Conservation (phyloP, 2,888 invertebrate species). For the Augiades crinisus region DNA sequence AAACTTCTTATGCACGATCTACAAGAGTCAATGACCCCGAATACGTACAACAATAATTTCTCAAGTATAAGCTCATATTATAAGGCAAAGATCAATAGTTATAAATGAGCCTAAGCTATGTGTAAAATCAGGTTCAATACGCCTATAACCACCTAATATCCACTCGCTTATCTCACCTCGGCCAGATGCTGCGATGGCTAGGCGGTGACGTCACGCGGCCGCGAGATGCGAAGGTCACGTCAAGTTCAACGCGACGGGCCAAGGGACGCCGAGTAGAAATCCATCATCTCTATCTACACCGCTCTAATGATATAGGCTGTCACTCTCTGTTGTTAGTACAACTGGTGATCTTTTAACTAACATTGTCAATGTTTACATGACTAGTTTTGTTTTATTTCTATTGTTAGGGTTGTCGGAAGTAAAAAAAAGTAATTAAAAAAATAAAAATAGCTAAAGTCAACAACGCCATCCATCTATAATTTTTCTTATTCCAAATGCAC, state of each 20-base stretch:
- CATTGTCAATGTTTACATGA: not conserved
- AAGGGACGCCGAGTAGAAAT: constrained; percentile 6
- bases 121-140: no score
- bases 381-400: no score
- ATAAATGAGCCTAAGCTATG: no score
- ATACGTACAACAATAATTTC: no score
- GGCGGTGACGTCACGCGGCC: constrained; percentile 3
- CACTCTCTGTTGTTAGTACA: not conserved
- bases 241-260: constrained; percentile 23
- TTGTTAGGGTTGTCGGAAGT: no score
- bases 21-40: no score
- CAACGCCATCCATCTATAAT: no score
- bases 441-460: no score
- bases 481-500: no score
- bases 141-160: not conserved
- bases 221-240: constrained; percentile 12
- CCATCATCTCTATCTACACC: not conserved
- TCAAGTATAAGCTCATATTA: no score
- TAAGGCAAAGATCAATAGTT: no score
- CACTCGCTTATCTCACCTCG: not conserved
- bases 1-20: no score
- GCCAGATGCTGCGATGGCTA: not conserved
- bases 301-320: not conserved
- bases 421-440: not conserved
- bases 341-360: not conserved